Evolutionary conservation across 2,888 invertebrate genomes (phyloP).

Genomic region (Aleiodes testaceus): DNA sequence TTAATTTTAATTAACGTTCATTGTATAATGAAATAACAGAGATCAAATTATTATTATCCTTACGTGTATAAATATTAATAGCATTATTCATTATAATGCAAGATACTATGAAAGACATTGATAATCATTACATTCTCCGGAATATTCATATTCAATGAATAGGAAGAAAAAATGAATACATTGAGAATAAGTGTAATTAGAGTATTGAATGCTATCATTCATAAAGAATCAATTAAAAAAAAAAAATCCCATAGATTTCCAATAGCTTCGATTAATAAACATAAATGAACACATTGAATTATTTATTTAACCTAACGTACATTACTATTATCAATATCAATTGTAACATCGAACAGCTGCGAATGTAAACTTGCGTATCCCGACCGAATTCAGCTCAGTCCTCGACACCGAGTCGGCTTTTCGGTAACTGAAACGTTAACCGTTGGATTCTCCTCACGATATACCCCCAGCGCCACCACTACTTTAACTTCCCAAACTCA

Average conservation of each 20-base stretch:
- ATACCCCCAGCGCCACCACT: conserved; percentile 41
- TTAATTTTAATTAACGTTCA: conserved; percentile 5
- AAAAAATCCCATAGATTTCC: too few relatives aligned
- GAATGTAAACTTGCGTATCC: not conserved
- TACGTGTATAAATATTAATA: not conserved
- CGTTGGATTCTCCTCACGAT: conserved; percentile 45
- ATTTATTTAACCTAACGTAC: too few relatives aligned
- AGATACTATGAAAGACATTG: too few relatives aligned
- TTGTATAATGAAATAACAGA: not conserved
- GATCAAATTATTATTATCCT: conserved; percentile 2
- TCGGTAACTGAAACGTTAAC: conserved; percentile 59
- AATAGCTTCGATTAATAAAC: too few relatives aligned
- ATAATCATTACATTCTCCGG: too few relatives aligned
- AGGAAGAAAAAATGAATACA: too few relatives aligned
- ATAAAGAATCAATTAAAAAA: too few relatives aligned
- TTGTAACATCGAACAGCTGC: not conserved
- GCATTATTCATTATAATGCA: not conserved
- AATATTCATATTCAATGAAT: too few relatives aligned
- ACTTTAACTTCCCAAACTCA: conserved; percentile 40
- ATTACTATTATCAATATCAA: too few relatives aligned
- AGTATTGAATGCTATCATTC: too few relatives aligned
- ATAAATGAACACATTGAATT: too few relatives aligned
- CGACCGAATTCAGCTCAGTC: not conserved
- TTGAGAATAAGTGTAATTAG: too few relatives aligned
- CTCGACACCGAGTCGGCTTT: conserved; percentile 59